Conservation (phyloP, 2,888 invertebrate genomes). For the Falcaria lacertinaria region DNA sequence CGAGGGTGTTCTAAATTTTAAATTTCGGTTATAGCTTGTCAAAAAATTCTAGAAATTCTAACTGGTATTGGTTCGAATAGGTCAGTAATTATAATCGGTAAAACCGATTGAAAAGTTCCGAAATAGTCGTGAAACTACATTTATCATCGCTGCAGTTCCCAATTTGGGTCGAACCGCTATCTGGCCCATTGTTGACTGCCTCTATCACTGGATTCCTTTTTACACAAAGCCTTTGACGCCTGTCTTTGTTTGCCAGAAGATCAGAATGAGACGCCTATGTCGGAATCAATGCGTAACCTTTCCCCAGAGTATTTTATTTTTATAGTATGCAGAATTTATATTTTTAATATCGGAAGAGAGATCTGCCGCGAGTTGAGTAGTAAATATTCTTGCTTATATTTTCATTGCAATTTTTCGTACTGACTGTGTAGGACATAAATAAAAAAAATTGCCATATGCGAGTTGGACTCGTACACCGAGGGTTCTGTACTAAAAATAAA, state of each 20-base stretch:
- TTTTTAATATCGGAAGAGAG: slow-evolving; percentile 18
- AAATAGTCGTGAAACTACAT: neutral
- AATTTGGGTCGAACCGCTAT: slow-evolving; percentile 40
- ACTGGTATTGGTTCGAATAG: no score
- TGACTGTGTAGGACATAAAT: no score
- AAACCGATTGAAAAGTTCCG: neutral
- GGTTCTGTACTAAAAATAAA: no score
- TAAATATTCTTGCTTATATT: no score
- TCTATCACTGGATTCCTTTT: slow-evolving; percentile 78
- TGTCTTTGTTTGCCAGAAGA: slow-evolving; percentile 72
- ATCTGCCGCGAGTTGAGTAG: no score
- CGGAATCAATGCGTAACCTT: slow-evolving; percentile 66
- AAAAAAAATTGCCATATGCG: no score
- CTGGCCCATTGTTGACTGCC: slow-evolving; percentile 76
- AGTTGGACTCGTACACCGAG: no score
- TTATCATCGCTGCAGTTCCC: slow-evolving; percentile 18
- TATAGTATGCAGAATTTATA: slow-evolving; percentile 29
- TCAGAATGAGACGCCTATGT: slow-evolving; percentile 67
- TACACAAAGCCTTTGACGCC: slow-evolving; percentile 73
- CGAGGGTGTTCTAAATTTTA: no score
- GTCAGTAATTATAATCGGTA: no score
- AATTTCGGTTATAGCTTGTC: no score
- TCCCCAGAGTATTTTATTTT: slow-evolving; percentile 36
- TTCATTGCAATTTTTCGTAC: no score
- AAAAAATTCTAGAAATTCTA: no score